Evolutionary conservation across 37 sponge, comb jelly and placozoan genomes (phyloP), one percentile per base, ranked within the genome.

Genomic region (Ephydatia muelleri): DNA sequence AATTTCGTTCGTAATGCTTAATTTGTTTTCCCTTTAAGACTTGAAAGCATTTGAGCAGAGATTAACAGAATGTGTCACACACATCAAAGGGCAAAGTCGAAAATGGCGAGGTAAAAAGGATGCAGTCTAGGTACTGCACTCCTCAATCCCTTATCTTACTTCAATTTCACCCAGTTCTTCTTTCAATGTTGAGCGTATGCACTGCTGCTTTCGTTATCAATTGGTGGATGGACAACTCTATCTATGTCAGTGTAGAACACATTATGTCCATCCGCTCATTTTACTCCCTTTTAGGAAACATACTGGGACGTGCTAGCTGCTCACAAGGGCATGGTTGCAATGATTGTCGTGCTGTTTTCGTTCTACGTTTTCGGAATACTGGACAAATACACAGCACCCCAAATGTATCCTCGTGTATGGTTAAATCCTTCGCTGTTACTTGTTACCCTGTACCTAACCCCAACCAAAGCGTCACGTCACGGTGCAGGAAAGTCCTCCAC

Each of bases 21-120:
- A 23, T n/a, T 8, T 76, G 0, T 77, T 1, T 64, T 32, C 26
- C 27, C 26, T 0, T 77, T 9, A 72, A 95, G 95, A 95, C 72
- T 77, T 95, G 33, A 89, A 89, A 48, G 95, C 93, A 47, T 95
- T 95, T 74, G 95, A 95, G 67, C 85, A 86, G 70, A 43, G 95
- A 57, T 69, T 95, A 25, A 91, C 70, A 30, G 95, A 95, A 35
- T 92, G 95, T 86, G 90, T 95, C 5, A 31, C 69, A 14, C 68
- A 77, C 49, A 40, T 84, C 14, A 70, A 72, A 73, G 34, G 69
- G 31, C 83, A 40, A 34, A 72, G 93, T 37, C 65, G 37, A 26
- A 92, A 89, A 78, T 95, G 95, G 95, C 92, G 76, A 87, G 65
- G 95, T 95, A 32, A 74, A 78, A 27, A 2, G 0, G 8, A 8